Base-by-base conservation (phyloP, 2,888 invertebrate genomes). In the Lepidocyrtoides sp. region DNA sequence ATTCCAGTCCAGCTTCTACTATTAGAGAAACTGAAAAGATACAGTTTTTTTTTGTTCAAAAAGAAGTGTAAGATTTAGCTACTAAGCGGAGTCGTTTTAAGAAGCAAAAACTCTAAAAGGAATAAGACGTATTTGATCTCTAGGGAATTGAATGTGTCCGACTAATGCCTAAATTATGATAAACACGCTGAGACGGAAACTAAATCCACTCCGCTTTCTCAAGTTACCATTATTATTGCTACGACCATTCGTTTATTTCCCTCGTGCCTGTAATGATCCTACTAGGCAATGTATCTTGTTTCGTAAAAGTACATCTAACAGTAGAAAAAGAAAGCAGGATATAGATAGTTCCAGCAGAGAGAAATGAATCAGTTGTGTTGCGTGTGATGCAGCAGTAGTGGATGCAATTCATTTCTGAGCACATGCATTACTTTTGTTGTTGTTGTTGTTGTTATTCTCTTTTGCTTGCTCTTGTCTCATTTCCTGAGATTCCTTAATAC, bases 131-230 rank as follows among this genome's bases (percentile, higher is more conserved):
- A 93, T 93, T 93, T 89, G 83, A 84, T 91, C 93, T 91, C 90
- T 48, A 54, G 92, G 92, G 93, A 93, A 92, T 91, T 91, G 89
- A 93, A 92, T 91, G 92, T 93, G 93, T 93, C 93, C 81, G 90
- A 93, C 92, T 93, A 93, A 93, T 93, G 93, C 93, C 91, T 92
- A 93, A 93, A 93, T 93, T 93, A 93, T 93, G 93, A 93, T 93
- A 93, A 93, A 93, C 91, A 91, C 86, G 26, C 85, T 57, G 72
- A 82, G 91, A 82, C 69, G 32, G 57, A 81, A 85, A 91, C 63
- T 85, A 91, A 91, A 91, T 91, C 86, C 84, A 84, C 84, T 84
- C 84, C 32, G 26, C 20, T 84, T 84, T 84, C 84, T 69, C 54
- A 84, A 69, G 23, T 66, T 84, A 84, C 69, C 72, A 84, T 84